Conservation (phyloP, 2,888 invertebrate species). For the Drosophila leonis region DNA sequence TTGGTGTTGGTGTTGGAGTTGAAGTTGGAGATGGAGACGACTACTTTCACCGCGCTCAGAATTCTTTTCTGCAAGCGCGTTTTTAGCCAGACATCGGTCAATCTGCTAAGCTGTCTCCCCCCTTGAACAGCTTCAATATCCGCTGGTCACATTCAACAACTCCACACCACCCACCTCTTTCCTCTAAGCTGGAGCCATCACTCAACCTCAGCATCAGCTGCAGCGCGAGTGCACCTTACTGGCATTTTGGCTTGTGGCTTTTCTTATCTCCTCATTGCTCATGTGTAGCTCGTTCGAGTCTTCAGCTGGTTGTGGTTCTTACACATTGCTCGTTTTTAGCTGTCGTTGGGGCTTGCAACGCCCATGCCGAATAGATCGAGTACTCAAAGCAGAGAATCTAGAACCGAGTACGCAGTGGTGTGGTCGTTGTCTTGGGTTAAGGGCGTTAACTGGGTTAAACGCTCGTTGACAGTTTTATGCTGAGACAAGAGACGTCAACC, state of each 20-base stretch:
- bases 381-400: constrained; percentile 21
- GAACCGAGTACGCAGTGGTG: constrained; percentile 20
- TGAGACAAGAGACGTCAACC: constrained; percentile 41
- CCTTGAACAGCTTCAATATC: constrained; percentile 55
- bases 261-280: constrained; percentile 57
- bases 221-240: constrained; percentile 53
- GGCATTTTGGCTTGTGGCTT: constrained; percentile 52
- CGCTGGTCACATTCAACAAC: constrained; percentile 70
- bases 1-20: neutral
- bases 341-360: constrained; percentile 21
- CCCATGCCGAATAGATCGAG: constrained; percentile 58
- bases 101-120: constrained; percentile 43
- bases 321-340: constrained; percentile 57
- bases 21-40: constrained; percentile 58
- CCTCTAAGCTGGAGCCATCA: constrained; percentile 63
- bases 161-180: constrained; percentile 59
- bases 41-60: constrained; percentile 75
- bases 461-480: constrained; percentile 77
- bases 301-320: constrained; percentile 56
- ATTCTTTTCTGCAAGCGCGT: constrained; percentile 61
- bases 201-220: constrained; percentile 49
- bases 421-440: constrained; percentile 50
- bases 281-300: constrained; percentile 38
- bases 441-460: constrained; percentile 79
- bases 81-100: constrained; percentile 68